phyloP scores from a whole-genome alignment of 2,113 vertebrate genomes.

The Halichoeres trimaculatus region DNA sequence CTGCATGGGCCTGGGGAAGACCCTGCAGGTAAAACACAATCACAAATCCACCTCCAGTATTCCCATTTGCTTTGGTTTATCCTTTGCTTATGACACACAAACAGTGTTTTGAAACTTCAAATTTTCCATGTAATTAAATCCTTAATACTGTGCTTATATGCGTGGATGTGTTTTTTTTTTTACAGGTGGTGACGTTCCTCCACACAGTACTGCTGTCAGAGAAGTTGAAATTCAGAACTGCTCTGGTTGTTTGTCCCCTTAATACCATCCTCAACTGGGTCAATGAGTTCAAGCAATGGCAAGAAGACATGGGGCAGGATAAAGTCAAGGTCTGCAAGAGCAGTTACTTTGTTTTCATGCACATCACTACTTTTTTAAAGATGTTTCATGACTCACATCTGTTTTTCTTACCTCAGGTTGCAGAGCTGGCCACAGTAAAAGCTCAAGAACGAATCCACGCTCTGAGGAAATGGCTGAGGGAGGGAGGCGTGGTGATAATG shows the following conservation, averaged over 20 bases:
- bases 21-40: slow-evolving; percentile 88
- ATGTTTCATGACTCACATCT: neutral
- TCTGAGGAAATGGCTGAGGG: slow-evolving; percentile 90
- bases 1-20: slow-evolving; percentile 98
- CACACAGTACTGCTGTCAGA: slow-evolving; percentile 90
- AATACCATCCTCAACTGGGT: slow-evolving; percentile 98
- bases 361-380: neutral
- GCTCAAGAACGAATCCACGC: slow-evolving; percentile 84
- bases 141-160: neutral
- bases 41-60: neutral
- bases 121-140: neutral
- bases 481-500: slow-evolving; percentile 94
- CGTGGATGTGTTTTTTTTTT: slow-evolving; percentile 11
- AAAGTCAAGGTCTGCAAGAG: slow-evolving; percentile 87
- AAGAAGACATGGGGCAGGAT: slow-evolving; percentile 86
- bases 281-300: slow-evolving; percentile 97
- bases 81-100: neutral
- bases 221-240: slow-evolving; percentile 89
- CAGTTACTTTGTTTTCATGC: neutral
- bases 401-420: slow-evolving; percentile 82
- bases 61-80: neutral
- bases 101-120: neutral
- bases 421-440: slow-evolving; percentile 90
- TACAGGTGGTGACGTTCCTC: slow-evolving; percentile 96
- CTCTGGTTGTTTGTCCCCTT: slow-evolving; percentile 94